Conservation (phyloP, 1,140 invertebrate species). For the Bombus superbus region DNA sequence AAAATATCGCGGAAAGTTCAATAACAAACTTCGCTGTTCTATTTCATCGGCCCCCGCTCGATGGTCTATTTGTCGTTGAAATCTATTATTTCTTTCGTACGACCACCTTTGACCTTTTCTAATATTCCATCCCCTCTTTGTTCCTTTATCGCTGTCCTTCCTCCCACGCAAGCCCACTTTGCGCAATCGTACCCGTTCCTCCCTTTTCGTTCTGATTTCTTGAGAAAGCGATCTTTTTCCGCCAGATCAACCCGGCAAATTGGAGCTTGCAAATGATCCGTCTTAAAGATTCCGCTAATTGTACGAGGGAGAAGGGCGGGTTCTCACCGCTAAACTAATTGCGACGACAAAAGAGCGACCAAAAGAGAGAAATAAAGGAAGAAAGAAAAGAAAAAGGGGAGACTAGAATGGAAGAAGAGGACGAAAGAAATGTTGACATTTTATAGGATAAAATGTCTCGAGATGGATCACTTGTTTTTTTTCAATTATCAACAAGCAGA, state of each 20-base stretch:
- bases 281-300: slow-evolving; percentile 75
- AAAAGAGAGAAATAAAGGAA: too few relatives aligned
- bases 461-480: not conserved
- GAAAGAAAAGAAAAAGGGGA: not conserved
- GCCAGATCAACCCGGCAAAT: slow-evolving; percentile 72
- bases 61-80: slow-evolving; percentile 9
- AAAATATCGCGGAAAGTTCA: too few relatives aligned
- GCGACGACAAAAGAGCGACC: slow-evolving; percentile 34
- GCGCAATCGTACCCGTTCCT: too few relatives aligned
- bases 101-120: slow-evolving; percentile 14
- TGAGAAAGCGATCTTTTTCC: slow-evolving; percentile 43
- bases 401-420: not conserved
- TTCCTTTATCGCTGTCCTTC: not conserved
- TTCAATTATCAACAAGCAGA: not conserved
- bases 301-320: slow-evolving; percentile 13
- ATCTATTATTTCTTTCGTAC: slow-evolving; percentile 18
- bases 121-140: not conserved
- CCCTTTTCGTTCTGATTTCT: not conserved
- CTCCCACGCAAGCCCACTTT: too few relatives aligned
- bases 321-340: slow-evolving; percentile 47
- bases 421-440: not conserved
- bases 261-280: slow-evolving; percentile 75
- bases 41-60: too few relatives aligned
- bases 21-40: too few relatives aligned
- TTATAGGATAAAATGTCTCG: not conserved